These are phyloP conservation scores for Rhabdomys pumilio DNA, from an alignment of 2,797 vertebrate genomes.

Conservation along the genomic window DNA sequence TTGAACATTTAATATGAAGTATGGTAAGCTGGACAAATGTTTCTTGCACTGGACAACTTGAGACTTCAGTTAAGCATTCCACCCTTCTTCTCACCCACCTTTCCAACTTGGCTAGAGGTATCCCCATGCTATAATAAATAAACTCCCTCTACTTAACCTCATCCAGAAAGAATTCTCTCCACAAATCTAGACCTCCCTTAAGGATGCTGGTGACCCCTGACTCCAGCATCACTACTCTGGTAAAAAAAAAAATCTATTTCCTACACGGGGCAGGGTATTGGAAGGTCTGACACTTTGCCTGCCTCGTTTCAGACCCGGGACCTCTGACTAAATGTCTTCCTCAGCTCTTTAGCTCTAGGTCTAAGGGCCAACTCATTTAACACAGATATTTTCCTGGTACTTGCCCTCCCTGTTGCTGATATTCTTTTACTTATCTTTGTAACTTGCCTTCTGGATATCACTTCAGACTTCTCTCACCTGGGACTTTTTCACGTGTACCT, in stretches of 20 bases:
- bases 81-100: background rate
- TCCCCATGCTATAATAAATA: background rate
- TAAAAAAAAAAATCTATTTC: background rate
- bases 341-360: background rate
- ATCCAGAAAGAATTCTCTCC: constrained; percentile 38
- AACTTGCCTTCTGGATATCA: background rate
- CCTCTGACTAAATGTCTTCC: constrained; percentile 19
- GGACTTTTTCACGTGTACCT: background rate
- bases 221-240: constrained; percentile 15
- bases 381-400: background rate
- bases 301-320: background rate
- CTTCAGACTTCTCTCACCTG: background rate
- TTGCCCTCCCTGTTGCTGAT: background rate
- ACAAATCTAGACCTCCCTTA: background rate
- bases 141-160: constrained; percentile 46
- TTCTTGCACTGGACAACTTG: background rate
- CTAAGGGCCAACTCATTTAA: constrained; percentile 24
- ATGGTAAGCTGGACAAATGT: background rate
- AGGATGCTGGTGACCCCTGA: background rate
- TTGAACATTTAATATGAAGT: background rate
- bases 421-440: constrained; percentile 14
- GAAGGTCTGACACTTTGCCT: background rate
- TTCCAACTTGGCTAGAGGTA: background rate
- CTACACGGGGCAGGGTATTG: background rate
- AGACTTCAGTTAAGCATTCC: background rate